These are phyloP conservation scores for Tribolium madens DNA, from an alignment of 1,140 invertebrate genomes.

Conservation along the genomic window DNA sequence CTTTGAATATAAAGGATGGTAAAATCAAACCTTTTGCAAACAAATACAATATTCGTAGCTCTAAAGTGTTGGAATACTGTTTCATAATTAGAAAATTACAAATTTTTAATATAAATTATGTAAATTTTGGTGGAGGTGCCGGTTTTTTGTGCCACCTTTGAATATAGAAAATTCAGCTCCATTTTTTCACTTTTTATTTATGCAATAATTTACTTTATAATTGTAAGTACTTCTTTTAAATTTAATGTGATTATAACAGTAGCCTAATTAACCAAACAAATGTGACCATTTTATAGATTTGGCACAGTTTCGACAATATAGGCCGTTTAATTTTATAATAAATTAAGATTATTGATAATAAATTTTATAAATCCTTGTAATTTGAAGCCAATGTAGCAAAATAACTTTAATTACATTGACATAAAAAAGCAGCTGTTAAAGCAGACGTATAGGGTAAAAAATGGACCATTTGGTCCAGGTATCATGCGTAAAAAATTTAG, in stretches of 20 bases:
- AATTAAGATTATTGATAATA: not conserved
- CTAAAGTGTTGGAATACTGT: too few species aligned
- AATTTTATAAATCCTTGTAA: not conserved
- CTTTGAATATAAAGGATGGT: too few species aligned
- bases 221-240: not conserved
- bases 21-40: too few species aligned
- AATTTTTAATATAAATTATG: too few species aligned
- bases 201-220: not conserved
- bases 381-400: not conserved
- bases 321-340: not conserved
- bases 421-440: too few species aligned
- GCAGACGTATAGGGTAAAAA: too few species aligned
- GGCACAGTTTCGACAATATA: not conserved
- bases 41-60: too few species aligned
- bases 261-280: not conserved
- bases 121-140: not conserved
- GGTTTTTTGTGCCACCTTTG: not conserved
- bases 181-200: not conserved
- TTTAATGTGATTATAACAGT: not conserved
- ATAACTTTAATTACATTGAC: not conserved
- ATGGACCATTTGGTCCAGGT: too few species aligned
- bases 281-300: not conserved
- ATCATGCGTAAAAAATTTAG: too few species aligned
- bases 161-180: too few species aligned
- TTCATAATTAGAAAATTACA: too few species aligned